Evolutionary conservation across 2,113 vertebrate genomes (phyloP).

Genomic region (Tretioscincus oriximinensis): DNA sequence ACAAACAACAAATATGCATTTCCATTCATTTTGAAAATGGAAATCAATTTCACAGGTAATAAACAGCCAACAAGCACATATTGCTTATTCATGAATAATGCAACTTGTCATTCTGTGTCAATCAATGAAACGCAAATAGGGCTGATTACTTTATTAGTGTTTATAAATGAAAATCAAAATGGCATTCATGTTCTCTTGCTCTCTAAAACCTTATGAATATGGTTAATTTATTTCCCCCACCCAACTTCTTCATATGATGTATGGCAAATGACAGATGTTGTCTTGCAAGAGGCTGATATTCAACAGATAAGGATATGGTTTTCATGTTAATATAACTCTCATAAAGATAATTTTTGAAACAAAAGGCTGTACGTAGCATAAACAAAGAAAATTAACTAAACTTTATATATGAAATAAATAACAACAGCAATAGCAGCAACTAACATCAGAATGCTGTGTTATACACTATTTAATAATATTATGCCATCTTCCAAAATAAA

Average conservation of each 20-base stretch:
- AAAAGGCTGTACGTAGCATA: background rate
- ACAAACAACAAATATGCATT: conserved; percentile 32
- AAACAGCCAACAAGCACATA: background rate
- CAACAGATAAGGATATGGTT: background rate
- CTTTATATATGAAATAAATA: too few species aligned
- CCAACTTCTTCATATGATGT: background rate
- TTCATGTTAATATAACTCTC: background rate
- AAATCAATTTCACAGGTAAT: conserved; percentile 34
- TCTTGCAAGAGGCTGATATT: conserved; percentile 22
- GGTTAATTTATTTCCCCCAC: conserved; percentile 19
- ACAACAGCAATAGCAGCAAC: too few species aligned
- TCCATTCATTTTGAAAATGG: conserved; percentile 34
- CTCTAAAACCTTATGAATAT: background rate
- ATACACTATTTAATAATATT: too few species aligned
- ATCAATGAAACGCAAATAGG: conserved; percentile 29
- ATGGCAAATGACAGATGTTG: conserved; percentile 17
- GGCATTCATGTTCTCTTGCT: background rate
- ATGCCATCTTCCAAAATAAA: too few species aligned
- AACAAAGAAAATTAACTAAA: too few species aligned
- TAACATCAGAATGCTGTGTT: too few species aligned
- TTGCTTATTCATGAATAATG: conserved; percentile 30
- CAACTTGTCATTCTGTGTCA: background rate
- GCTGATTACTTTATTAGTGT: conserved; percentile 30
- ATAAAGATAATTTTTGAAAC: background rate
- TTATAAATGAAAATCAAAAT: conserved; percentile 13